Base-by-base conservation (phyloP, 2,797 vertebrate genomes). In the Pseudochaenichthys georgianus region DNA sequence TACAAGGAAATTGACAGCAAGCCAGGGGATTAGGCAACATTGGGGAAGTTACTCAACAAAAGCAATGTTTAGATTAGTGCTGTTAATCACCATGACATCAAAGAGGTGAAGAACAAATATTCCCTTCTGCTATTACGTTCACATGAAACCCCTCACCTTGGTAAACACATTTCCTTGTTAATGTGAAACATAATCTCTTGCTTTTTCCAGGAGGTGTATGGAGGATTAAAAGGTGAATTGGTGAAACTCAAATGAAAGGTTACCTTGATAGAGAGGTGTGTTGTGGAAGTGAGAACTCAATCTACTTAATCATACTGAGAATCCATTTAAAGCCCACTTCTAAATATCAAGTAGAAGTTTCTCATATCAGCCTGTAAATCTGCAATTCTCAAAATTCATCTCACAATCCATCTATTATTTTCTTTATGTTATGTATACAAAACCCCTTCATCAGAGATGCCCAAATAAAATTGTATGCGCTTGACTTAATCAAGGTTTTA, bases 191-290 rank as follows among this genome's bases (percentile, higher is more conserved):
- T 12, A 19, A 69, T 47, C 5, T 6, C 19, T 43, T 31, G 2
- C 43, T 57, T 38, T 47, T 48, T 60, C 15, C 21, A 50, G 50
- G 8, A 43, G 11, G 0, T 50, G 16, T 51, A 45, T 6, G 45
- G 10, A 54, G 54, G 51, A 51, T 69, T 78, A 41, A 47, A 13
- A 48, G 13, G 13, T 69, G 23, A 73, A 58, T 13, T 2, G 17
- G 11, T 42, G 46, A 28, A 1, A 17, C 28, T n/a, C 16, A 62
- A 34, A 43, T 65, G 2, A 10, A 50, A 10, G 19, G 47, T 42
- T 15, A 23, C 10, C 50, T n/a, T 9, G 13, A 64, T 64, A 41
- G 62, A 38, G 12, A 7, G 16, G 16, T 7, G 3, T 9, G 1
- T 51, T 59, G 38, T 17, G 21, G 0, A 11, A 28, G 28, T 28